Base-by-base conservation (phyloP, 1,140 invertebrate species). In the Whitmania pigra region DNA sequence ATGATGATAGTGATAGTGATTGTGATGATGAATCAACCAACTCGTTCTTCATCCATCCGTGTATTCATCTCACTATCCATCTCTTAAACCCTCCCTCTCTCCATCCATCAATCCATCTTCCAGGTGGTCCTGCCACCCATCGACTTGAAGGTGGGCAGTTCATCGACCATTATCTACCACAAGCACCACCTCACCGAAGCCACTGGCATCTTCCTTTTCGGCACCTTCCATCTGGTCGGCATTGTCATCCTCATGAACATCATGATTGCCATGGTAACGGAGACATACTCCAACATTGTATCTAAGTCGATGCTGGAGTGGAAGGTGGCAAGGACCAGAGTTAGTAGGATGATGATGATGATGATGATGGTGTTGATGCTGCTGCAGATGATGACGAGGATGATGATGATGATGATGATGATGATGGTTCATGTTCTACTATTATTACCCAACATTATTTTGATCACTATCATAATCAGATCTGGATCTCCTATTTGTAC, bases 221-320 rank as follows among this genome's bases (percentile, higher is more conserved):
- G 31, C 40, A 49, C 27, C 9, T 69, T 69, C 68, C 25, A 69
- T 29, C 49, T 69, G 68, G 22, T 69, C 36, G 29, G 68, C 20
- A 22, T 69, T 9, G 68, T 69, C 40, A 49, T 53, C 68, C 68
- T 69, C 29, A 43, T 69, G 68, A 69, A 69, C 27, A 69, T 69
- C 31, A n/a, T 69, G 68, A 29, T 69, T 4, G 68, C 68, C 68
- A 69, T 69, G 31, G 17, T 69, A 43, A 69, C 36, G 22, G 43
- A 53, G n/a, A 49, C 68, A 5, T 69, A 69, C 49, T 40, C 68
- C 29, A 69, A 22, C 25, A 49, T 69, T 9, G 29, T 69, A 9
- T 22, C 22, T 9, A 6, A 69, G 20, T 31, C 68, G 15, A 49
- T 40, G 17, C 36, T 22, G 17, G 68, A 43, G 17, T 69, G 68